These are phyloP conservation scores for Agriopis leucophaearia DNA, from an alignment of 2,888 invertebrate species.

Conservation along the genomic window DNA sequence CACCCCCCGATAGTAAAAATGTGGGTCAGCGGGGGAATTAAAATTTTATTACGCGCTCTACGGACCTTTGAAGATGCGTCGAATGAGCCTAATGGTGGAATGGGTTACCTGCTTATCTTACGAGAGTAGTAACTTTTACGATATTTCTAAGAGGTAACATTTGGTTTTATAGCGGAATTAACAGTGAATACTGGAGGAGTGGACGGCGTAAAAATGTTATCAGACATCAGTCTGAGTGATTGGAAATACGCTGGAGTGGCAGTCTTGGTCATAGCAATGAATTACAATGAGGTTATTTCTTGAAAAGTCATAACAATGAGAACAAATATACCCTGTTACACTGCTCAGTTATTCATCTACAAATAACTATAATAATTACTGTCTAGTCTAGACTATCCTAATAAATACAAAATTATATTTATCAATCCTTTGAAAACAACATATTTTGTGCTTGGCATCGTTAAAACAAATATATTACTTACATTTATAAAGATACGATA, in stretches of 20 bases:
- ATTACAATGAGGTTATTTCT: neutral
- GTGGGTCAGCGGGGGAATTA: slow-evolving; percentile 72
- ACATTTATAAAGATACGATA: neutral
- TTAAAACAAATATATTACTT: slow-evolving; percentile 15
- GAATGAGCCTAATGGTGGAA: slow-evolving; percentile 54
- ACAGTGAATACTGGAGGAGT: slow-evolving; percentile 35
- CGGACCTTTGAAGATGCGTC: slow-evolving; percentile 57
- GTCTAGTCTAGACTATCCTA: neutral
- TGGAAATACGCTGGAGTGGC: slow-evolving; percentile 10
- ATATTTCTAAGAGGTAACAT: slow-evolving; percentile 52
- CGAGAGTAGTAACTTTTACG: slow-evolving; percentile 56
- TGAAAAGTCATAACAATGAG: too few relatives aligned
- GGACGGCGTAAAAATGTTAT: slow-evolving; percentile 27
- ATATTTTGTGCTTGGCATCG: neutral
- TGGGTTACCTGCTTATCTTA: slow-evolving; percentile 62
- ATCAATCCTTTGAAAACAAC: neutral
- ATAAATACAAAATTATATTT: neutral
- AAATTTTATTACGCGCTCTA: slow-evolving; percentile 67
- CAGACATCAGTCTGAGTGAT: slow-evolving; percentile 24
- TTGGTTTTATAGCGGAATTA: slow-evolving; percentile 51
- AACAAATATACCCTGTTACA: too few relatives aligned
- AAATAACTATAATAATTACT: neutral
- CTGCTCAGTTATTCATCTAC: too few relatives aligned
- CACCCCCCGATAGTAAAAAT: slow-evolving; percentile 69
- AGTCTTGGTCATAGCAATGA: neutral